phyloP scores from a whole-genome alignment of 2,888 invertebrate genomes.

The Cybosia mesomella region DNA sequence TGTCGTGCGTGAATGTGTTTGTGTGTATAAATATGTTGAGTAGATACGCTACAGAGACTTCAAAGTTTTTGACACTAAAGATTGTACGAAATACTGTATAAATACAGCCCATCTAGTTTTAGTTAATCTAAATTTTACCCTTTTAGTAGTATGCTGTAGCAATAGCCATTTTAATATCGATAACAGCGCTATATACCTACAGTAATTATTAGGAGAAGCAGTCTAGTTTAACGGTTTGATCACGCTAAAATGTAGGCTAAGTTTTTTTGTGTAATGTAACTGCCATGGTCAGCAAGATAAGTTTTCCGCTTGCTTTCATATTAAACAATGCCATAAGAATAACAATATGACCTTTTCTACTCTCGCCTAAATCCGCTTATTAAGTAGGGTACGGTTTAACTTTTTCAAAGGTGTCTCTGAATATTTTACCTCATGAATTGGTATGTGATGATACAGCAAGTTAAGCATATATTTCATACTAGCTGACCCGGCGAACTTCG shows the following conservation, averaged over 20 bases:
- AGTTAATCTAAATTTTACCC: neutral
- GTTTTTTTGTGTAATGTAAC: neutral
- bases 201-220: neutral
- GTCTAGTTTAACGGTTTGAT: neutral
- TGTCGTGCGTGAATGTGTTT: no score
- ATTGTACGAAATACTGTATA: neutral
- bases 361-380: neutral
- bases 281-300: neutral
- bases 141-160: neutral
- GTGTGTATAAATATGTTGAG: no score
- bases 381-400: neutral
- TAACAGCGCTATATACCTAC: neutral
- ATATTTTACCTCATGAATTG: neutral
- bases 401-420: neutral
- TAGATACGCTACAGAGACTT: no score
- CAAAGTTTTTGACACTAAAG: no score
- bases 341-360: neutral
- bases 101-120: neutral
- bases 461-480: no score
- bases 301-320: neutral
- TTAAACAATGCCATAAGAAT: neutral
- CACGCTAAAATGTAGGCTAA: neutral
- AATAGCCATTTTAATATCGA: neutral
- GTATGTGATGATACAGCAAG: no score
- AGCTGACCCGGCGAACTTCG: no score